Evolutionary conservation across 2,888 invertebrate genomes (phyloP).

Genomic region (Chaetogeoica ovagalla): DNA sequence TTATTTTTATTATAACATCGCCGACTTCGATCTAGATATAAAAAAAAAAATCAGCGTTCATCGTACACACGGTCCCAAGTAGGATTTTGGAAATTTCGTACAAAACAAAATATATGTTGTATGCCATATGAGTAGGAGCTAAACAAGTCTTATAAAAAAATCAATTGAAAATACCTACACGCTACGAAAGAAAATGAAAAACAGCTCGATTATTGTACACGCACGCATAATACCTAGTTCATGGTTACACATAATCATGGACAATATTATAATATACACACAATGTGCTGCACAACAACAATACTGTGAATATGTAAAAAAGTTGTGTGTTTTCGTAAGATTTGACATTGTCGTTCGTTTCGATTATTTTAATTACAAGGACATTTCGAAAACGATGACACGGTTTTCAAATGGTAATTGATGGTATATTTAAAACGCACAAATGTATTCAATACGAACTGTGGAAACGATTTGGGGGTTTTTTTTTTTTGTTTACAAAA

Average conservation of each 20-base stretch:
- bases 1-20: conserved; percentile 90
- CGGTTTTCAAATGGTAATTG: not conserved
- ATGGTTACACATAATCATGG: too few relatives aligned
- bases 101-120: too few relatives aligned
- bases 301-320: too few relatives aligned
- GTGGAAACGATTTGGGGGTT: not conserved
- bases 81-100: too few relatives aligned
- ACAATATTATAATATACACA: too few relatives aligned
- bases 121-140: too few relatives aligned
- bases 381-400: conserved; percentile 3
- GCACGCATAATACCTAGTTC: too few relatives aligned
- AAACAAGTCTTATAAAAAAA: too few relatives aligned
- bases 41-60: not conserved
- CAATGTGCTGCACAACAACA: too few relatives aligned
- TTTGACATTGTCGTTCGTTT: conserved; percentile 18
- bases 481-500: not conserved
- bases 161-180: too few relatives aligned
- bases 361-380: conserved; percentile 33
- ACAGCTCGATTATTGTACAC: too few relatives aligned
- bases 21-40: conserved; percentile 88
- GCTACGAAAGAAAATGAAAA: too few relatives aligned
- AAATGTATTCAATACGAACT: not conserved
- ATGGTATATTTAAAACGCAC: not conserved
- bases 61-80: not conserved
- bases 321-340: not conserved